A percentile compares a stretch with the other conserved stretches of the same genome.
Conservation (phyloP, 2,113 vertebrate genomes). For the Ammodytes dubius region DNA sequence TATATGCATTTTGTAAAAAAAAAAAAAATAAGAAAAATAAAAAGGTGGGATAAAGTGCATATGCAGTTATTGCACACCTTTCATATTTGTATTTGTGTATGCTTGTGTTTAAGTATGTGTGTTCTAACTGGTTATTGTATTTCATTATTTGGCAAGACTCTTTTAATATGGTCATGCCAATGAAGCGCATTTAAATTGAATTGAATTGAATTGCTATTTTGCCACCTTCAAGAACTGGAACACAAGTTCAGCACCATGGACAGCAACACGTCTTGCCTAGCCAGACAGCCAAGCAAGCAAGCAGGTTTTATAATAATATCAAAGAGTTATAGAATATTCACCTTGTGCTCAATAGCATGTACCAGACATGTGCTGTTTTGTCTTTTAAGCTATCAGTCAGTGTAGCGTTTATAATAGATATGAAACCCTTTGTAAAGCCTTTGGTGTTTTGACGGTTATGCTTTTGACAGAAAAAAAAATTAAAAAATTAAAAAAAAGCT, state of each 20-base stretch:
- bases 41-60: no score
- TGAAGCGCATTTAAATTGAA: no score
- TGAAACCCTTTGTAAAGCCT: conserved; percentile 18
- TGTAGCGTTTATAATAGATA: conserved; percentile 27
- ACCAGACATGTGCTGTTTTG: conserved; percentile 33
- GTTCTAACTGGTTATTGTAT: no score
- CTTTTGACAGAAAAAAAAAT: conserved; percentile 23
- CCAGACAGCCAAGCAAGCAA: conserved; percentile 39
- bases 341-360: conserved; percentile 33
- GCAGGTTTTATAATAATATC: conserved; percentile 66
- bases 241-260: conserved; percentile 75
- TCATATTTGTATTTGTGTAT: no score
- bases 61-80: no score
- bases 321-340: conserved; percentile 72
- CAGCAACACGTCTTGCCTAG: conserved; percentile 56
- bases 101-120: no score
- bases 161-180: no score
- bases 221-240: neutral
- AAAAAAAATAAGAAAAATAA: no score
- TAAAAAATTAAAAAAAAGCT: conserved; percentile 3
- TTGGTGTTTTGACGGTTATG: conserved; percentile 20
- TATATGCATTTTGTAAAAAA: no score
- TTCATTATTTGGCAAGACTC: no score
- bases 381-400: conserved; percentile 42
- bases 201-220: no score